These are phyloP conservation scores for Syrmaticus mikado DNA, from an alignment of 2,113 vertebrate species.

Conservation along the genomic window DNA sequence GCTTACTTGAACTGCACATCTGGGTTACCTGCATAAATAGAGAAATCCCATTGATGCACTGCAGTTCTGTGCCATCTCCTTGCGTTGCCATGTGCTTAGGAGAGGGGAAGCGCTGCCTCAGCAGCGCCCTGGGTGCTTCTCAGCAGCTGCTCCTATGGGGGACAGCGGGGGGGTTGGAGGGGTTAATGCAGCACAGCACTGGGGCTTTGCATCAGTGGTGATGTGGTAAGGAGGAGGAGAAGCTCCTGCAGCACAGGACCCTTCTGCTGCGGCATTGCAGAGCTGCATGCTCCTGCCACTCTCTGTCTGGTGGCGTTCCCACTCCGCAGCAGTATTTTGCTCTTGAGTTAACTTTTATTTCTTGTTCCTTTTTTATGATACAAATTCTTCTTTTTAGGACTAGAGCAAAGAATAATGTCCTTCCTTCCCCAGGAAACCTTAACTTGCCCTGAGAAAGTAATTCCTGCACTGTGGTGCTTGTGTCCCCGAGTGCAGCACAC, in stretches of 20 bases:
- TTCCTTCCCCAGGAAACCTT: neutral
- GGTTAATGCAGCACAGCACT: neutral
- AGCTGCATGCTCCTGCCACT: rapidly evolving
- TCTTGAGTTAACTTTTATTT: neutral
- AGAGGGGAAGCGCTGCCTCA: neutral
- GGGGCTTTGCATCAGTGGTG: neutral
- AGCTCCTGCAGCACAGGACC: neutral
- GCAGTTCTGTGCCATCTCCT: too few species aligned
- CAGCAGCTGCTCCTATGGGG: neutral
- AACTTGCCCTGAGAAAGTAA: rapidly evolving
- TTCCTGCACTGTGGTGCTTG: neutral
- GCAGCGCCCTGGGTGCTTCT: neutral
- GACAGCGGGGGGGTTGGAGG: neutral
- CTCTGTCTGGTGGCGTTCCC: neutral
- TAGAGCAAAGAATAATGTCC: neutral
- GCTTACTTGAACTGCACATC: neutral
- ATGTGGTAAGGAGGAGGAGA: neutral
- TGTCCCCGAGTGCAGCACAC: neutral
- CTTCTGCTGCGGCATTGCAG: neutral
- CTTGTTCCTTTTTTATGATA: neutral
- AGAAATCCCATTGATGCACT: too few species aligned
- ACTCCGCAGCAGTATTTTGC: neutral
- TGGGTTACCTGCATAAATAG: neutral
- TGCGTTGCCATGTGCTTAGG: rapidly evolving
- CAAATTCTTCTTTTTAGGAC: neutral